Evolutionary conservation across 64 coral and sea anemone species (phyloP), one percentile per base, ranked within the genome.

Genomic region (Montipora cactus): DNA sequence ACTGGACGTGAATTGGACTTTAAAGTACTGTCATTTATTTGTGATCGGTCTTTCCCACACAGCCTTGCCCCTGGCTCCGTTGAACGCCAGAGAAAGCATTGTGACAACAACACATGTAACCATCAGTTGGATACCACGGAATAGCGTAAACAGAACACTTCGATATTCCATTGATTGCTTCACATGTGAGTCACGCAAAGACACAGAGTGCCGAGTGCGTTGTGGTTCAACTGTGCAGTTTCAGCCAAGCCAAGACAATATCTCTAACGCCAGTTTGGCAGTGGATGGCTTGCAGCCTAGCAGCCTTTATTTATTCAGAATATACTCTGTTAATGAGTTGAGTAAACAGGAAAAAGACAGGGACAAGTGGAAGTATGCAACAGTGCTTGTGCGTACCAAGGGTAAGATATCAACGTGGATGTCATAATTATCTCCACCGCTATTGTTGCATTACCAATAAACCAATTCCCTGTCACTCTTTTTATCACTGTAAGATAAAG

Each of bases 91-190:
- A 1, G 28, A 1, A 28, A 28, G 28, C 28, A 28, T 28, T 28
- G 28, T 28, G 28, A 28, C 28, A 28, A 28, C 28, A 28, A 28
- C 28, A 28, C 28, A 28, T 28, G 28, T 28, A 28, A 28, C 28
- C 28, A 28, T 28, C 28, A 28, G 28, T 57, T 57, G 92, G 92
- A 8, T 12, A 7, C 68, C 66, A 19, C 46, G 75, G n/a, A n/a
- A 77, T 5, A 14, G 55, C 22, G 67, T 0, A 2, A 57, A 18
- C 6, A 52, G 44, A 6, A 25, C 13, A 3, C 3, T 93, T 0
- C 49, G 18, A 37, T 93, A 88, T n/a, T n/a, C 74, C 8, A 15
- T 93, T 5, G 92, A 88, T 44, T 93, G 92, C 47, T 93, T 79
- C 46, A 62, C 5, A 14, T 93, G 92, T 14, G 55, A 53, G 8